Evolutionary conservation across 2,888 invertebrate species (phyloP), one percentile per base, ranked within the genome.

Genomic region (Plutella xylostella): DNA sequence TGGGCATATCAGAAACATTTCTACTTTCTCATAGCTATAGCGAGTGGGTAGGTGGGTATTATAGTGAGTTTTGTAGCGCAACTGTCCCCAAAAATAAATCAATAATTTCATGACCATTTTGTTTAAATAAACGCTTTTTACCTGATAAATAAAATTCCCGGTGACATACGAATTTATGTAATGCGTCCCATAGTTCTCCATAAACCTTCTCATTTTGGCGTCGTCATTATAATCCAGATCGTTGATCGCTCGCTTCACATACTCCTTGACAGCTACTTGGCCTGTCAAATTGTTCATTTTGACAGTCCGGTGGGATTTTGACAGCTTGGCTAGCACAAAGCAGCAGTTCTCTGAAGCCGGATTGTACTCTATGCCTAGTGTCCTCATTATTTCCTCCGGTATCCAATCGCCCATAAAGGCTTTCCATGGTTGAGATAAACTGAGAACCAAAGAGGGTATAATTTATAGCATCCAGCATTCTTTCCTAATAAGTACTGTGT

Each of bases 341-440:
- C 91, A 91, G 64, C 92, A 91, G 54, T 91, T 90, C 35, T 91
- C 91, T 0, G 89, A 89, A 14, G 89, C 58, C 0, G 58, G 46
- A 45, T 75, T 74, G 51, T 70, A 87, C 63, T 92, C 92, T 49
- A 94, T 90, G 35, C 94, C 94, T 50, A 95, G 85, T 51, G 93
- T 92, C 45, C 90, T 88, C 56, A 93, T 92, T 43, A 94, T 88
- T 45, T 90, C 88, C n/a, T 91, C 90, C 7, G 86, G 80, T 37
- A 92, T 89, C 94, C 94, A 94, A 53, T 94, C 93, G 0, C 90
- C 92, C 48, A 92, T 90, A 61, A 94, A 95, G 0, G 94, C 94
- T 62, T 91, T 89, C 94, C 94, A 94, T 6, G 94, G 93, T 58
- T 89, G 89, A 59, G 93, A n/a, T n/a, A n/a, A n/a, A n/a, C n/a